These are phyloP conservation scores for Pygmarrhopalites habei DNA, from an alignment of 1,140 invertebrate genomes.

Conservation along the genomic window DNA sequence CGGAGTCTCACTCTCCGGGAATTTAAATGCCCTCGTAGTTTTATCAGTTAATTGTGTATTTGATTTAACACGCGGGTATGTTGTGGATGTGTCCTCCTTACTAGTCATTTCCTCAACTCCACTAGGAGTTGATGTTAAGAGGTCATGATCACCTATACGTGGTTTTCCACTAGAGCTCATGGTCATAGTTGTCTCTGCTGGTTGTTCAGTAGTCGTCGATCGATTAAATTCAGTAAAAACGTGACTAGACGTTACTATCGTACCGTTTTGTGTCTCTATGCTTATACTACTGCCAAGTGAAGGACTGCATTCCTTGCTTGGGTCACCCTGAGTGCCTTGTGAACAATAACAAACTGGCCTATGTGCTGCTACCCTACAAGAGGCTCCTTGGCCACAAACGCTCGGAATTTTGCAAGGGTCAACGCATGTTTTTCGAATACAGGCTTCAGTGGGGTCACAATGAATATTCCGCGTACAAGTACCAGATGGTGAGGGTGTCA, in stretches of 20 bases:
- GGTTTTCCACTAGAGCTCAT: too few species aligned
- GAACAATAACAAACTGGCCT: conserved; percentile 44
- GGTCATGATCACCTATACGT: too few species aligned
- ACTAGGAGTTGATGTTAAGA: too few species aligned
- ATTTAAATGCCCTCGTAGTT: conserved; percentile 3
- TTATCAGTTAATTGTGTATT: not conserved
- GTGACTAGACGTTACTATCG: not conserved
- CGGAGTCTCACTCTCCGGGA: conserved; percentile 6
- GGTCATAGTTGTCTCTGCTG: too few species aligned
- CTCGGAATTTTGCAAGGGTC: conserved; percentile 54
- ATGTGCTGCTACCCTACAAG: conserved; percentile 53
- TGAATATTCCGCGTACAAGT: conserved; percentile 55
- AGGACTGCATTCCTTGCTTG: conserved; percentile 14
- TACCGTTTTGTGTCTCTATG: not conserved
- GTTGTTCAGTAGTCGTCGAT: not conserved
- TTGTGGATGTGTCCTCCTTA: not conserved
- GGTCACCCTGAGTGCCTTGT: conserved; percentile 41
- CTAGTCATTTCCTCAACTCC: not conserved
- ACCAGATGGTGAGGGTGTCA: conserved; percentile 42
- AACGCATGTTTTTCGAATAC: conserved; percentile 56
- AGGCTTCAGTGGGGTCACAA: conserved; percentile 57
- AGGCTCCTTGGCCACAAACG: conserved; percentile 52
- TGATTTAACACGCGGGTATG: too few species aligned
- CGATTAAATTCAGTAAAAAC: not conserved
- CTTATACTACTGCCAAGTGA: not conserved